phyloP scores from a whole-genome alignment of 1,140 invertebrate genomes.

The Bombus terrestris region DNA sequence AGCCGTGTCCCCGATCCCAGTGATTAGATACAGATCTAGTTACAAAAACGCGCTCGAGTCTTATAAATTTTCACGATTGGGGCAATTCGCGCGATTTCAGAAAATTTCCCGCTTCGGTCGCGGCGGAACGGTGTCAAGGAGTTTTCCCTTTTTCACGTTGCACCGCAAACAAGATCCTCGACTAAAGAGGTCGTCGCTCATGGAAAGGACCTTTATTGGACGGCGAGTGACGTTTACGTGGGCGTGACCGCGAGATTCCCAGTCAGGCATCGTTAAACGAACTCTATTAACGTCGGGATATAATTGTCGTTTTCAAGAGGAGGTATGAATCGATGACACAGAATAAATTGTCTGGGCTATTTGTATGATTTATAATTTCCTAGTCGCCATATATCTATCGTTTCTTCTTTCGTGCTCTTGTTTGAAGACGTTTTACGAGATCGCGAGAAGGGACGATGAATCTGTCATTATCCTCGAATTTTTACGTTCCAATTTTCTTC shows the following conservation, averaged over 20 bases:
- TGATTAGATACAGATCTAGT: too few species aligned
- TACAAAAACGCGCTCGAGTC: not conserved
- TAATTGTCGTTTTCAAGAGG: constrained; percentile 53
- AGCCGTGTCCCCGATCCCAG: not conserved
- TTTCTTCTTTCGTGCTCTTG: not conserved
- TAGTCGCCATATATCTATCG: not conserved
- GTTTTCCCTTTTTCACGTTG: constrained; percentile 1
- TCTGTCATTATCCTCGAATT: not conserved
- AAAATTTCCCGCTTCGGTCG: not conserved
- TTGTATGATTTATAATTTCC: too few species aligned
- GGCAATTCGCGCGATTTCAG: not conserved
- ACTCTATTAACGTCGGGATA: constrained; percentile 44
- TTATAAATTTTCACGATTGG: not conserved
- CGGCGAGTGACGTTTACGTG: constrained; percentile 45
- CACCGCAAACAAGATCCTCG: constrained; percentile 6
- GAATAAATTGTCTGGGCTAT: too few species aligned
- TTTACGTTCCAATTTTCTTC: not conserved
- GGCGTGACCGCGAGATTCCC: constrained; percentile 49
- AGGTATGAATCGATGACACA: constrained; percentile 1
- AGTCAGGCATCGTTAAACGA: constrained; percentile 33
- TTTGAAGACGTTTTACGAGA: not conserved
- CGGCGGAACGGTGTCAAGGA: constrained; percentile 9
- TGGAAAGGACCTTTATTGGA: constrained; percentile 44
- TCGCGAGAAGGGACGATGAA: not conserved
- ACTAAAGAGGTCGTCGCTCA: constrained; percentile 36